These are phyloP conservation scores for Rhagologus leucostigma DNA, from an alignment of 2,113 vertebrate genomes.

Conservation along the genomic window DNA sequence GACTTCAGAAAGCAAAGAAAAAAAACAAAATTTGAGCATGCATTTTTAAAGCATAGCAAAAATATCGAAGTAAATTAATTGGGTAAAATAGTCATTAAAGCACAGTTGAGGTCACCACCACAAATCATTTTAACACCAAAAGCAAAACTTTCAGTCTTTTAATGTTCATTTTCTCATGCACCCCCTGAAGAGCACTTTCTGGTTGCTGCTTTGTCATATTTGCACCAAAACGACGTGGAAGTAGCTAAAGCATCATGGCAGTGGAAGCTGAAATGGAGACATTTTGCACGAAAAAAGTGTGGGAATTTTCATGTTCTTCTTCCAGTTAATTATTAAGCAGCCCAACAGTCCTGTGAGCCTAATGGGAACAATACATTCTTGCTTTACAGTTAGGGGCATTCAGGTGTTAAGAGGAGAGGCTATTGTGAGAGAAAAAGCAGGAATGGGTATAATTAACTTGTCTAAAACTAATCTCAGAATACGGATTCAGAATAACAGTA, in stretches of 20 bases:
- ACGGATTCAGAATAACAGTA: not conserved
- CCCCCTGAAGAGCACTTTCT: not conserved
- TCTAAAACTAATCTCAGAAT: not conserved
- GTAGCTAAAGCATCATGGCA: not conserved
- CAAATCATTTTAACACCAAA: constrained; percentile 20
- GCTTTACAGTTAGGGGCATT: not conserved
- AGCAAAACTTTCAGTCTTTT: not conserved
- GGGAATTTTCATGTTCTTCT: not conserved
- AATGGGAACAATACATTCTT: not conserved
- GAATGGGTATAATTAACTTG: not conserved
- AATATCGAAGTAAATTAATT: constrained; percentile 18
- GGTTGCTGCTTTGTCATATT: not conserved
- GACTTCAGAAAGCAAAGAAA: not conserved
- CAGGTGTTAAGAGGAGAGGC: not conserved
- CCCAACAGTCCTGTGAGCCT: not conserved
- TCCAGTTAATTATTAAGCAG: not conserved
- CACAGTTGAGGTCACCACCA: not conserved
- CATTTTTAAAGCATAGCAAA: not conserved
- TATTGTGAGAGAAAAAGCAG: not conserved
- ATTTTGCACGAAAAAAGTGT: not conserved
- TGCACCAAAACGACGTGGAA: not conserved
- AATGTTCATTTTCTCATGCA: not conserved
- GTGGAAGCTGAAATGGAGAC: not conserved
- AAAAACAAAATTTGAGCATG: not conserved
- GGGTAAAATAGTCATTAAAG: not conserved